These are phyloP conservation scores for Mythimna lalbum DNA, from an alignment of 2,888 invertebrate species.

Conservation along the genomic window DNA sequence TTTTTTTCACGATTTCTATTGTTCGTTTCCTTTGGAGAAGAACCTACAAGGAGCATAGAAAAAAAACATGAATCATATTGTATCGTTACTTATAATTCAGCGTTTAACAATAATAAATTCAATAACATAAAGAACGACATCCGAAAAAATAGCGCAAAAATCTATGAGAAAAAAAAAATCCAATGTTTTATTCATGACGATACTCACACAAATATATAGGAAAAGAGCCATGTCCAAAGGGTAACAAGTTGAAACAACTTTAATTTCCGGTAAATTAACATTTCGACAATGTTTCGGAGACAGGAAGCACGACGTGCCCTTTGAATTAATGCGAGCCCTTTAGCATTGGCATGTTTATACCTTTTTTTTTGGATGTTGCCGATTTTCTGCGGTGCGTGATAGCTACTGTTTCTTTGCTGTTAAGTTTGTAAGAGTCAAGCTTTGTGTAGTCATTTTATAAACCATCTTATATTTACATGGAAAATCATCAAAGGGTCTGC, in stretches of 20 bases:
- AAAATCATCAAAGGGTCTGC: too few species aligned
- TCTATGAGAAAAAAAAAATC: constrained; percentile 14
- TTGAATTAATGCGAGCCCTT: constrained; percentile 79
- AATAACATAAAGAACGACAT: neutral
- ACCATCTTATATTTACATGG: too few species aligned
- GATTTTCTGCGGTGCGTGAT: constrained; percentile 40
- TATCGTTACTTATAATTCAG: neutral
- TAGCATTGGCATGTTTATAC: constrained; percentile 59
- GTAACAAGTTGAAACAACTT: constrained; percentile 87
- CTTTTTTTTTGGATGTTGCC: constrained; percentile 46
- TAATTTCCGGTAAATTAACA: constrained; percentile 90
- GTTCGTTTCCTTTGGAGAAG: neutral
- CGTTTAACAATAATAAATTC: neutral
- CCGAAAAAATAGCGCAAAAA: constrained; percentile 20
- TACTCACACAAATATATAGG: constrained; percentile 69
- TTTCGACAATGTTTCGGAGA: constrained; percentile 81
- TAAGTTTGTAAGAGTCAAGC: too few species aligned
- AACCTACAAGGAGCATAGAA: neutral
- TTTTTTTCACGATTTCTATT: too few species aligned
- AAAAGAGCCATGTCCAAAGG: constrained; percentile 81
- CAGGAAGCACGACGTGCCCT: constrained; percentile 82
- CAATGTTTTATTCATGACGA: constrained; percentile 72
- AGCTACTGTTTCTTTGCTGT: constrained; percentile 3
- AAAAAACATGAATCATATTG: neutral
- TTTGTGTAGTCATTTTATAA: too few species aligned